A percentile compares a stretch with the other conserved stretches of the same genome.
Conservation (phyloP, 2,113 vertebrate species). For the Scomber japonicus region DNA sequence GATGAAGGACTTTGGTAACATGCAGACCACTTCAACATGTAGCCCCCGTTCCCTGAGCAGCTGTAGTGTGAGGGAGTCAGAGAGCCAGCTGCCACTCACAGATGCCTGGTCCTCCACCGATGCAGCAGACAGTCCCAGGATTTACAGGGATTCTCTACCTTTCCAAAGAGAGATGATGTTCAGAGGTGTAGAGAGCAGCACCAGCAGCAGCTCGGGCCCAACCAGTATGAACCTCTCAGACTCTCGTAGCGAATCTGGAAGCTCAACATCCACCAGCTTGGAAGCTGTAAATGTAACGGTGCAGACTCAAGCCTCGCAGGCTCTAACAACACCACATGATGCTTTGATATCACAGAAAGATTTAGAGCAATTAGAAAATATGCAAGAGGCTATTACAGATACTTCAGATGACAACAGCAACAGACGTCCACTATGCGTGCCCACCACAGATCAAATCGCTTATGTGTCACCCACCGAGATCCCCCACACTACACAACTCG, state of each 20-base stretch:
- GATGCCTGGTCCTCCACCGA: constrained; percentile 88
- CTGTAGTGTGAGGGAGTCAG: constrained; percentile 70
- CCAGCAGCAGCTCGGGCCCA: constrained; percentile 55
- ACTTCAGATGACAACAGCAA: neutral
- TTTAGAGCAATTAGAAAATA: neutral
- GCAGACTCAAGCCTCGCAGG: constrained; percentile 27
- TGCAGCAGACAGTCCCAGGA: constrained; percentile 78
- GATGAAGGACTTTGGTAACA: constrained; percentile 58
- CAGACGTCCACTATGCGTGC: neutral
- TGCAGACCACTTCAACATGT: constrained; percentile 41
- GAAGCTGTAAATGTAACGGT: constrained; percentile 52
- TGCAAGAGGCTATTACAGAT: neutral
- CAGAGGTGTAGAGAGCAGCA: constrained; percentile 47
- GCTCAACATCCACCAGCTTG: constrained; percentile 49
- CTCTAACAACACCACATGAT: neutral
- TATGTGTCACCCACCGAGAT: constrained; percentile 4
- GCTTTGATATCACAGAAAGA: neutral
- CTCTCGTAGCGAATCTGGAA: constrained; percentile 41
- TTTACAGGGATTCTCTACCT: constrained; percentile 69
- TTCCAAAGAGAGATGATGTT: constrained; percentile 66
- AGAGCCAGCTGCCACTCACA: constrained; percentile 74
- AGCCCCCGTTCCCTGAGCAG: constrained; percentile 63
- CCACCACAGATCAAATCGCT: neutral
- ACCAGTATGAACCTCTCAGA: constrained; percentile 63
- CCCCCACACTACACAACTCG: constrained; percentile 1